Conservation (phyloP, 2,888 invertebrate genomes). For the Microctonus hyperodae region DNA sequence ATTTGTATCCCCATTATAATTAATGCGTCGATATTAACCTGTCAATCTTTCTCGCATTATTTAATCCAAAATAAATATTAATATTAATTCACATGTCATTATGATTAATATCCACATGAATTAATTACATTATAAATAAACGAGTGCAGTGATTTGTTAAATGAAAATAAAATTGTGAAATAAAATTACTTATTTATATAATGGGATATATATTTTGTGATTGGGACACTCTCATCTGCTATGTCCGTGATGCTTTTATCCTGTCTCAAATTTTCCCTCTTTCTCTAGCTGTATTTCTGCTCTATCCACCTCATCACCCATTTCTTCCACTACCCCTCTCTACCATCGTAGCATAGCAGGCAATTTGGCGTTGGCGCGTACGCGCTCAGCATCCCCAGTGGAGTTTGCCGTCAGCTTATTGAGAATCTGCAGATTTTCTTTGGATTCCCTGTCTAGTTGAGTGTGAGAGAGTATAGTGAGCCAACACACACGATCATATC, state of each 20-base stretch:
- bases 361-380: constrained; percentile 38
- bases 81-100: constrained; percentile 11
- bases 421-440: constrained; percentile 40
- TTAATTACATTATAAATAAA: neutral
- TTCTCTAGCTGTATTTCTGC: neutral
- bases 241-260: constrained; percentile 17
- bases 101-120: neutral
- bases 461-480: neutral
- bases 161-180: neutral
- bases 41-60: neutral
- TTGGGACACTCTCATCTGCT: constrained; percentile 19
- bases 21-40: neutral
- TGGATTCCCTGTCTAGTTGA: constrained; percentile 26
- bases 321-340: constrained; percentile 3
- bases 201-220: neutral
- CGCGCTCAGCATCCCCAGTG: constrained; percentile 37
- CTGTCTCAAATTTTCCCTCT: neutral
- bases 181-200: neutral
- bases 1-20: constrained; percentile 1
- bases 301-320: neutral
- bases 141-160: neutral
- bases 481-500: neutral
- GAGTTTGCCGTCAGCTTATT: constrained; percentile 37
- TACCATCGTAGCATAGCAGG: constrained; percentile 26
- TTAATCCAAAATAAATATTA: constrained; percentile 7